A percentile compares a stretch with the other conserved stretches of the same genome.
phyloP scores from a whole-genome alignment of 1,140 invertebrate species.

The Tribolium madens region DNA sequence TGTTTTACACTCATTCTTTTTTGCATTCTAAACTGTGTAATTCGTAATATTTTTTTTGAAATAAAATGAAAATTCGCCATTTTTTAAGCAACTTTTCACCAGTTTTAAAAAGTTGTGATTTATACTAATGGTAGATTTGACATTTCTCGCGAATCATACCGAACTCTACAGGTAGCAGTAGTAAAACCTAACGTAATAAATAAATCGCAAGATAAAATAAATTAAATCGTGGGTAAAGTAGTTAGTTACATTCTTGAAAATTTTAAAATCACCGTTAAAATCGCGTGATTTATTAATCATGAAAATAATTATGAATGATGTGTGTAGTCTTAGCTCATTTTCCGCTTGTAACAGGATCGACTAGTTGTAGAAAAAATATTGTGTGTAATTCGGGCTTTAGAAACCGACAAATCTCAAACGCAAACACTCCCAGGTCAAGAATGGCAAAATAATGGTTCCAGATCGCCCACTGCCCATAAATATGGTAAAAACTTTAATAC shows the following conservation, averaged over 20 bases:
- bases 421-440: conserved; percentile 45
- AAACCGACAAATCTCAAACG: conserved; percentile 10
- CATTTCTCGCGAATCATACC: background rate
- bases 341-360: background rate
- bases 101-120: background rate
- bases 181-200: background rate
- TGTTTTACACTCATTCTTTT: too few relatives aligned
- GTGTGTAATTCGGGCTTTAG: background rate
- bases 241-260: background rate
- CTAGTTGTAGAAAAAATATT: background rate
- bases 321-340: background rate
- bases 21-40: too few relatives aligned
- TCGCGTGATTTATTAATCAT: background rate
- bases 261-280: background rate
- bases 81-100: too few relatives aligned
- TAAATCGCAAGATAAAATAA: background rate
- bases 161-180: background rate
- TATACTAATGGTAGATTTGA: background rate
- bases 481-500: conserved; percentile 38
- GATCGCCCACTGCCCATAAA: conserved; percentile 46
- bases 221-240: background rate
- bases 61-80: too few relatives aligned
- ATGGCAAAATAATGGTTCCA: conserved; percentile 48
- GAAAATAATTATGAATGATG: background rate
- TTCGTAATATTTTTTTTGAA: too few relatives aligned